Evolutionary conservation across 2,888 invertebrate genomes (phyloP), one percentile per base, ranked within the genome.

Genomic region (Brachynemurus nebulosus): DNA sequence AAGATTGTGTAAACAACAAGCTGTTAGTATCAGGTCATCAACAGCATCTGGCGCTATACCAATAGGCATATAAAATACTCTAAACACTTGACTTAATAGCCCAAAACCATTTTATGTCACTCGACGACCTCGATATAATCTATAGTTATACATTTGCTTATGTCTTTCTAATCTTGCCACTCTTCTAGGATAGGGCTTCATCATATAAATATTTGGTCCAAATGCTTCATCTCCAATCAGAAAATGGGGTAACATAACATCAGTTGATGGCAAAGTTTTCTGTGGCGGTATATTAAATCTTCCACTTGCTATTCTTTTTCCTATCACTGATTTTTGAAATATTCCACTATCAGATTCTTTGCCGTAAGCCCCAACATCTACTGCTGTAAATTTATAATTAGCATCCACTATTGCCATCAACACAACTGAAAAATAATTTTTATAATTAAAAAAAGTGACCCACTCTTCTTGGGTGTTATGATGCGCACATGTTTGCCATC

Each of bases 331-430:
- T 12, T 42, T 44, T 11, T 40, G 8, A 42, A 47, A 51, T 20
- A 52, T 46, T 7, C 48, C 47, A 8, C 48, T 45, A 44, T 51
- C 52, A 17, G 47, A 46, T 21, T 40, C 45, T 36, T 38, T 47
- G 2, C 51, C 51, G 40, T 50, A 48, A 9, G 42, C 41, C 1
- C 45, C 51, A 12, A 52, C 40, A 34, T 52, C 50, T 8, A 51
- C 47, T 8, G 42, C 34, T 33, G 54, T 48, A 52, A 56, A 56
- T 45, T 53, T 52, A 30, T 56, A 58, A n/a, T 57, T 47, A 47
- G 49, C 49, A 51, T 59, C 55, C 12, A 58, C 57, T 50, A 57
- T 36, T 3, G 55, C 57, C 45, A 57, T 40, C 2, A 59, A 50
- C 52, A 48, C 55, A 45, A 52, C 52, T 23, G 50, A 50, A 46